Evolutionary conservation across 2,888 invertebrate species (phyloP).

Genomic region (Hyposoter dolosus): DNA sequence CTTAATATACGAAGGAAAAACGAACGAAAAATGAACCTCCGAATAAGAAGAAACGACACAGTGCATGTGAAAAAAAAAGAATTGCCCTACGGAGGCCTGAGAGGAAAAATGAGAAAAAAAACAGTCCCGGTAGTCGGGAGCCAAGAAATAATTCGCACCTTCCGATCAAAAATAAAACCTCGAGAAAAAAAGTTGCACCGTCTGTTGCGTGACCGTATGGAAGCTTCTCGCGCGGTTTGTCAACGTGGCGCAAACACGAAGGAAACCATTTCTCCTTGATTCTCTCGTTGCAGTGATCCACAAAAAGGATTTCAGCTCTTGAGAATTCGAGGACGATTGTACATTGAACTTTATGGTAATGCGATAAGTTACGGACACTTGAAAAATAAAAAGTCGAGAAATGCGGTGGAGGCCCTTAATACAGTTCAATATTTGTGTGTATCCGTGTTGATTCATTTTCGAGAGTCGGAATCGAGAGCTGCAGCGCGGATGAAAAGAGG

Average conservation of each 20-base stretch:
- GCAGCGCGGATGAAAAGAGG: conserved; percentile 7
- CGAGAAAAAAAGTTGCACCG: conserved; percentile 6
- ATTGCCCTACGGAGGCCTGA: conserved; percentile 2
- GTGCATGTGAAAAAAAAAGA: conserved; percentile 6
- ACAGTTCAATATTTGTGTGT: background rate
- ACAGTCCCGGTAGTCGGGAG: conserved; percentile 12
- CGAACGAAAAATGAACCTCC: conserved; percentile 45
- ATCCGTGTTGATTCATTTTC: conserved; percentile 7
- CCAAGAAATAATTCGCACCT: conserved; percentile 68
- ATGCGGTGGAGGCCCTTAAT: conserved; percentile 3
- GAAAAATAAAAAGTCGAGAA: background rate
- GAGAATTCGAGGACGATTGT: conserved; percentile 33
- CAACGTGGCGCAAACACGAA: conserved; percentile 15
- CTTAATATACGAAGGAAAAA: conserved; percentile 68
- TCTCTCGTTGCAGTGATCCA: conserved; percentile 13
- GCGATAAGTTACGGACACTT: conserved; percentile 45
- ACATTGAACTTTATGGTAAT: conserved; percentile 66
- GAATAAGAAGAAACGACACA: conserved; percentile 51
- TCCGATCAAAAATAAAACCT: conserved; percentile 51
- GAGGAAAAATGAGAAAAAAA: conserved; percentile 37
- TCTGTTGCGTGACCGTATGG: conserved; percentile 56
- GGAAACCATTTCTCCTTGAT: conserved; percentile 19
- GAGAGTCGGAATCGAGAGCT: conserved; percentile 27
- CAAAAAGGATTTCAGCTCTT: conserved; percentile 26
- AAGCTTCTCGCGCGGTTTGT: conserved; percentile 28